These are phyloP conservation scores for Pristionchus exspectatus DNA, from an alignment of 2,888 invertebrate species.

Conservation along the genomic window DNA sequence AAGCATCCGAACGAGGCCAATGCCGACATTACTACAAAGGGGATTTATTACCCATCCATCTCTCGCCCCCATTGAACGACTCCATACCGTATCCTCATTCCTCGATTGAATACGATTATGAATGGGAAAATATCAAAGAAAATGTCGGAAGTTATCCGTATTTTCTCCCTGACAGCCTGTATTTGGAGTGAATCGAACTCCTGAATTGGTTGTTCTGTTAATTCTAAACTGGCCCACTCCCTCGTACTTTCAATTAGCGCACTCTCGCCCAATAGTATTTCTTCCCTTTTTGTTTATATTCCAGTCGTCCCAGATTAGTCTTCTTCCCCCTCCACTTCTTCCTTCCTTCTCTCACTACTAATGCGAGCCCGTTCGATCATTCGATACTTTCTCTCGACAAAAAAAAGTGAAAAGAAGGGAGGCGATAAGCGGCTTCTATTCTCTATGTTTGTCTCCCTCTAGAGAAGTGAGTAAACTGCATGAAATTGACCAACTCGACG, in stretches of 20 bases:
- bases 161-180: constrained; percentile 59
- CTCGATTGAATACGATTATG: constrained; percentile 93
- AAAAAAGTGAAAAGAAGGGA: constrained; percentile 26
- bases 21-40: constrained; percentile 89
- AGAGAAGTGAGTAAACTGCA: background rate
- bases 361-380: constrained; percentile 49
- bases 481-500: constrained; percentile 53
- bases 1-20: constrained; percentile 89
- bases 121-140: constrained; percentile 98
- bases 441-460: constrained; percentile 25
- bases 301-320: constrained; percentile 37
- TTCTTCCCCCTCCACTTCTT: background rate
- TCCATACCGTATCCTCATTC: constrained; percentile 69
- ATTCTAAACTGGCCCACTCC: constrained; percentile 2
- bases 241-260: constrained; percentile 38
- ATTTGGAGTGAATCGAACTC: constrained; percentile 19
- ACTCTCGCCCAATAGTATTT: background rate
- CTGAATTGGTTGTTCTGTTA: background rate
- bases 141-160: constrained; percentile 83
- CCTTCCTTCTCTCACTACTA: constrained; percentile 40
- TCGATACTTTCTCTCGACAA: constrained; percentile 47
- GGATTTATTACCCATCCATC: constrained; percentile 77
- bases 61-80: background rate
- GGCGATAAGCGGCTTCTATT: constrained; percentile 53
- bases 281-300: constrained; percentile 44